Evolutionary conservation across 2,113 vertebrate species (phyloP).

Genomic region (Aegypius monachus): DNA sequence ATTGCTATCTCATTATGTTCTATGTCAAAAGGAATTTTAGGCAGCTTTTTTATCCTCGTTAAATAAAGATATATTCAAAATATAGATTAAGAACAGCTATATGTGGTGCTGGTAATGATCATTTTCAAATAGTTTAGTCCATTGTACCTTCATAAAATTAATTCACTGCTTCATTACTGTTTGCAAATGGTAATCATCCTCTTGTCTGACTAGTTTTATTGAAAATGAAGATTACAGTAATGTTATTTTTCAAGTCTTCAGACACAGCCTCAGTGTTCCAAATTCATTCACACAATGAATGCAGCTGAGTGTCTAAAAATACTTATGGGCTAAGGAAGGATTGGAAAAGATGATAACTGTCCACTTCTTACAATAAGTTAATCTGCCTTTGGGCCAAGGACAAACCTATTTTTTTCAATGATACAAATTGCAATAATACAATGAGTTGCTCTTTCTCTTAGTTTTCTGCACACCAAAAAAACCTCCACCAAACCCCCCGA

Average conservation of each 20-base stretch:
- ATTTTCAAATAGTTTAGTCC: not conserved
- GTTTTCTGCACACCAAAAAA: not conserved
- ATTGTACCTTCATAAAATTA: constrained; percentile 24
- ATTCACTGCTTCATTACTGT: not conserved
- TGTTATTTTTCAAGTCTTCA: not conserved
- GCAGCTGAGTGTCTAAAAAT: not conserved
- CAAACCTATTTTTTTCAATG: not conserved
- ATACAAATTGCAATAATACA: not conserved
- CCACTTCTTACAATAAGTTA: not conserved
- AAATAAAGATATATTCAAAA: constrained; percentile 12
- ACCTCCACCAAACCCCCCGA: fast-evolving
- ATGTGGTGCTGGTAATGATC: not conserved
- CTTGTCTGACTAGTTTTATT: constrained; percentile 22
- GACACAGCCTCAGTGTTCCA: not conserved
- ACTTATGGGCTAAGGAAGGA: not conserved
- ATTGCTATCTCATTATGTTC: not conserved
- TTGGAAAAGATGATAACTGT: not conserved
- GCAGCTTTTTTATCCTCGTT: not conserved
- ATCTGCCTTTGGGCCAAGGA: not conserved
- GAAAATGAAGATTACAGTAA: not conserved
- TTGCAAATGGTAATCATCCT: constrained; percentile 24
- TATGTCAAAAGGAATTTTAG: not conserved
- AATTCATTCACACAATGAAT: not conserved
- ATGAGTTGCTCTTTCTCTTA: not conserved
- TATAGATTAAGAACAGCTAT: not conserved